Evolutionary conservation across 2,888 invertebrate genomes (phyloP).

Genomic region (Melanotus villosus): DNA sequence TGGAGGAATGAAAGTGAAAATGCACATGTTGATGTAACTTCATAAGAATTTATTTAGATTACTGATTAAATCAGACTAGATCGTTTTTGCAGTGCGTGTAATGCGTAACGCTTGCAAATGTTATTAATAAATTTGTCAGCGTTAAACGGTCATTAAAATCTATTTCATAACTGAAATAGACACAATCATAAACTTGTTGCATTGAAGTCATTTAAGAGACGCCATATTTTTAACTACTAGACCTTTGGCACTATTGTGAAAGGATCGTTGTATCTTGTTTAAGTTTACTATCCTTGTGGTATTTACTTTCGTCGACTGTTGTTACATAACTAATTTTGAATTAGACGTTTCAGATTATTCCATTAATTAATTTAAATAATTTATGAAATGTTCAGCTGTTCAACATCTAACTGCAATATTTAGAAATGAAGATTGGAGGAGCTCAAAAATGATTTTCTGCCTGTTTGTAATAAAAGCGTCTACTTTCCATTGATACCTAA

Average conservation of each 20-base stretch:
- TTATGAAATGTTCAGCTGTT: no score
- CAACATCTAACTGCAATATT: no score
- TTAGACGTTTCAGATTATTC: no score
- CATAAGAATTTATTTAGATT: not conserved
- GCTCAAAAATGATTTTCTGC: no score
- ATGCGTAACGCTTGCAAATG: slow-evolving; percentile 34
- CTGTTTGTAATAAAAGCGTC: no score
- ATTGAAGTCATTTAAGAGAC: slow-evolving; percentile 14
- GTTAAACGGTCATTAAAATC: slow-evolving; percentile 1
- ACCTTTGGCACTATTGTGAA: slow-evolving; percentile 11
- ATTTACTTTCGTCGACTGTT: not conserved
- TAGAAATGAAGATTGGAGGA: no score
- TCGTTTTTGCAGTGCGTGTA: slow-evolving; percentile 35
- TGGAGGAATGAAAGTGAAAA: not conserved
- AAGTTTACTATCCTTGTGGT: not conserved
- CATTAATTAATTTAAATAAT: no score
- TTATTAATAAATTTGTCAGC: slow-evolving; percentile 30
- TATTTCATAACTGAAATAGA: slow-evolving; percentile 25
- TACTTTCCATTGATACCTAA: no score
- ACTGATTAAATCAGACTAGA: not conserved
- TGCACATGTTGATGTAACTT: not conserved
- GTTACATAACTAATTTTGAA: no score
- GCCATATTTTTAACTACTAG: slow-evolving; percentile 7
- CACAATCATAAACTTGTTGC: slow-evolving; percentile 17
- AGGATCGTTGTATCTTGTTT: not conserved